Conservation (phyloP, 2,797 vertebrate species). For the Babyrousa celebensis region DNA sequence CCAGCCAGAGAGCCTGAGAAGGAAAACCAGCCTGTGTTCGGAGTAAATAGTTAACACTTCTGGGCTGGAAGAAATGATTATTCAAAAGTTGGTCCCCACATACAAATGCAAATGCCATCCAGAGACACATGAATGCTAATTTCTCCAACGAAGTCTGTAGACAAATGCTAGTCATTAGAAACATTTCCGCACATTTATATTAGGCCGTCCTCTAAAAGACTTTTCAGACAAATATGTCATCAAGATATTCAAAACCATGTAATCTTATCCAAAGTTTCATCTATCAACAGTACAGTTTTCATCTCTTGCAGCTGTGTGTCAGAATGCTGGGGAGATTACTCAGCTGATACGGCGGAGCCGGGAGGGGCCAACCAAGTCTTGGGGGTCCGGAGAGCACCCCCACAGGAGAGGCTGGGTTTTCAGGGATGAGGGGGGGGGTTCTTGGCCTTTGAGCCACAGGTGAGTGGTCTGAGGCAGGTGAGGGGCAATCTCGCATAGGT, state of each 20-base stretch:
- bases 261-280: slow-evolving; percentile 95
- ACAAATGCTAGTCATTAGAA: slow-evolving; percentile 95
- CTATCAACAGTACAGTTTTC: slow-evolving; percentile 94
- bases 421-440: accelerated
- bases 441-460: slow-evolving; percentile 17
- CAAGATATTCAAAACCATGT: slow-evolving; percentile 95
- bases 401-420: slow-evolving; percentile 81
- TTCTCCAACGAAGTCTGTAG: slow-evolving; percentile 93
- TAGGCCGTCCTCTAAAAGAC: slow-evolving; percentile 95
- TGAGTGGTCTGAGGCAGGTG: neutral
- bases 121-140: slow-evolving; percentile 93
- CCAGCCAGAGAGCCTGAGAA: slow-evolving; percentile 9
- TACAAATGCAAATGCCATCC: slow-evolving; percentile 94
- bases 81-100: slow-evolving; percentile 93
- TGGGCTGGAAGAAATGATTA: slow-evolving; percentile 92
- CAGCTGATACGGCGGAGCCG: slow-evolving; percentile 91
- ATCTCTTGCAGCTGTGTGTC: slow-evolving; percentile 94
- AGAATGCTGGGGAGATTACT: slow-evolving; percentile 93
- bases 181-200: slow-evolving; percentile 95
- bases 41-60: slow-evolving; percentile 94
- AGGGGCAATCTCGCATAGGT: neutral
- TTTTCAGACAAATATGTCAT: slow-evolving; percentile 95
- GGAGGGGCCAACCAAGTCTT: slow-evolving; percentile 85
- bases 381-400: slow-evolving; percentile 84
- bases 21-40: slow-evolving; percentile 84